Evolutionary conservation across 2,113 vertebrate genomes (phyloP).

Genomic region (Perognathus longimembris): DNA sequence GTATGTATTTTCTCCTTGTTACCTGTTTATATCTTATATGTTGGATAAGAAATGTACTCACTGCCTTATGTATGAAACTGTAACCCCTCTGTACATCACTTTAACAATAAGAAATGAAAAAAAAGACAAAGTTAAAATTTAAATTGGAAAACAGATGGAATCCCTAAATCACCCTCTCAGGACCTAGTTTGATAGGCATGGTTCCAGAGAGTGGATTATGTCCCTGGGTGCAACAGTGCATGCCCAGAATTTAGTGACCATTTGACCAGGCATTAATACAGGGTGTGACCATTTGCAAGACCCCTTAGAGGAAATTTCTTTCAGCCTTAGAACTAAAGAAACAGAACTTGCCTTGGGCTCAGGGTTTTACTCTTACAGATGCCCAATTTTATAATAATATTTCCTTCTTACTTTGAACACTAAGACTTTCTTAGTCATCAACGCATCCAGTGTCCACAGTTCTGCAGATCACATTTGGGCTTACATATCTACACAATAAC

Average conservation of each 20-base stretch:
- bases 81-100: too few species aligned
- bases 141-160: constrained; percentile 7
- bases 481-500: neutral
- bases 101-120: too few species aligned
- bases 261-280: neutral
- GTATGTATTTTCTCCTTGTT: neutral
- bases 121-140: constrained; percentile 14
- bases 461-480: neutral
- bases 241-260: neutral
- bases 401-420: constrained; percentile 37
- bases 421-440: neutral
- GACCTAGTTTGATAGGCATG: neutral
- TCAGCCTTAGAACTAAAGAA: neutral
- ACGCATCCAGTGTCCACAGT: neutral
- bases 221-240: neutral
- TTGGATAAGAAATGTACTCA: too few species aligned
- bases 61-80: too few species aligned
- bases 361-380: neutral
- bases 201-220: neutral
- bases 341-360: neutral
- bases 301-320: neutral
- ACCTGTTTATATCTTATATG: too few species aligned
- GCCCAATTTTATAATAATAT: neutral
- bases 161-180: neutral
- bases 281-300: neutral